Conservation (phyloP, 1,140 invertebrate species). For the Muscidifurax raptorellus region DNA sequence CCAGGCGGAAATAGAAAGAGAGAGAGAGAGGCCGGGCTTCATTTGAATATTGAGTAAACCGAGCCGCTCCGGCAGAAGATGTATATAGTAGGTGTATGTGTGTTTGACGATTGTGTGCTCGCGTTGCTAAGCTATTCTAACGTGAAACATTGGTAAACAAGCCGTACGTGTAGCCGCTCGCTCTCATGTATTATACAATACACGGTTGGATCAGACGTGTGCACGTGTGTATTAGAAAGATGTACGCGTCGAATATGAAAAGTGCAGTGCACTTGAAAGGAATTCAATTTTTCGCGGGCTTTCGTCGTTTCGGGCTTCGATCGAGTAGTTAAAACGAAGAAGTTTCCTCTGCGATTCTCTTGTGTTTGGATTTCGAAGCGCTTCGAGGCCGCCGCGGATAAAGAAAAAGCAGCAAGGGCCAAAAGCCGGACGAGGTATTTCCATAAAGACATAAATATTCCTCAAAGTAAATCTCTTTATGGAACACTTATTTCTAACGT, state of each 20-base stretch:
- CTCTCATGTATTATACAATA: neutral
- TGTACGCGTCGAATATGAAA: too few species aligned
- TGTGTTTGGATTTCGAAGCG: too few species aligned
- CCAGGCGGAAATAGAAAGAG: neutral
- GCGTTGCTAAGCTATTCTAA: slow-evolving; percentile 18
- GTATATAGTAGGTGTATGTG: neutral
- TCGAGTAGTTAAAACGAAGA: too few species aligned
- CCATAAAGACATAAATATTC: slow-evolving; percentile 9
- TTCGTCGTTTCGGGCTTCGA: too few species aligned
- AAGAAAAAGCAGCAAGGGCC: neutral
- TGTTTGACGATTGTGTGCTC: neutral
- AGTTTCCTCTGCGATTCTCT: too few species aligned
- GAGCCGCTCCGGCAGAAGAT: slow-evolving; percentile 4
- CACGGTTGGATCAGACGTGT: too few species aligned
- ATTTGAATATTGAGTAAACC: slow-evolving; percentile 47
- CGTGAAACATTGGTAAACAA: slow-evolving; percentile 17
- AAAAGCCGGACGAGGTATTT: neutral
- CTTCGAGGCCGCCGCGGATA: neutral
- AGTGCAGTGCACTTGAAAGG: too few species aligned
- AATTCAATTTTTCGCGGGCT: too few species aligned
- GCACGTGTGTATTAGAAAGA: too few species aligned
- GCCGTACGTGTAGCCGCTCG: neutral
- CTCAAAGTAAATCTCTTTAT: slow-evolving; percentile 4
- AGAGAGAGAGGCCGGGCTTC: neutral
- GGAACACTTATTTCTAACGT: neutral